These are phyloP conservation scores for Sphenopsis melanotis DNA, from an alignment of 2,797 vertebrate species.

Conservation along the genomic window DNA sequence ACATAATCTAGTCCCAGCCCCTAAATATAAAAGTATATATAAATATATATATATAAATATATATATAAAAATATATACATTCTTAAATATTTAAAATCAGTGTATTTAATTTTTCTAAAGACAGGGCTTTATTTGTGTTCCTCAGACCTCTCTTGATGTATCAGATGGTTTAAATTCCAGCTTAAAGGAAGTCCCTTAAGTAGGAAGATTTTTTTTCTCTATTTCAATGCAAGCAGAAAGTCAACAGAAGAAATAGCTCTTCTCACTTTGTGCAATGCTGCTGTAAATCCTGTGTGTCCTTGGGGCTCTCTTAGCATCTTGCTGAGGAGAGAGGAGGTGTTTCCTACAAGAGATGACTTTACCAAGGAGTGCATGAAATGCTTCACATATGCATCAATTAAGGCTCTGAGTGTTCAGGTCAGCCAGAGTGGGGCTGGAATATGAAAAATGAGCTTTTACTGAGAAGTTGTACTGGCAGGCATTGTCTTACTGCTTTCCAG, in stretches of 20 bases:
- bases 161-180: background rate
- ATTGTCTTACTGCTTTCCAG: background rate
- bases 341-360: background rate
- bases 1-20: background rate
- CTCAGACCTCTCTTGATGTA: background rate
- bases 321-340: background rate
- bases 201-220: background rate
- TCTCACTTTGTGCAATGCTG: background rate
- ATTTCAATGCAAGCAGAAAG: background rate
- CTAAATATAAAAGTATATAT: background rate
- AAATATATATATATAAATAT: no score
- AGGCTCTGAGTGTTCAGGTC: background rate
- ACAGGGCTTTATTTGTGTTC: background rate
- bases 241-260: background rate
- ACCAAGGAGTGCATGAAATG: background rate
- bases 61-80: background rate
- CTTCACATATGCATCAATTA: fast-evolving
- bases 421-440: fast-evolving
- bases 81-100: background rate
- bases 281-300: background rate
- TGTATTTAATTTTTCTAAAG: background rate
- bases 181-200: background rate
- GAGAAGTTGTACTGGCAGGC: background rate
- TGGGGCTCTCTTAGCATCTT: background rate
- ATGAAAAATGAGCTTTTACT: background rate